These are phyloP conservation scores for Ammodytes marinus DNA, from an alignment of 2,113 vertebrate species.

Conservation along the genomic window DNA sequence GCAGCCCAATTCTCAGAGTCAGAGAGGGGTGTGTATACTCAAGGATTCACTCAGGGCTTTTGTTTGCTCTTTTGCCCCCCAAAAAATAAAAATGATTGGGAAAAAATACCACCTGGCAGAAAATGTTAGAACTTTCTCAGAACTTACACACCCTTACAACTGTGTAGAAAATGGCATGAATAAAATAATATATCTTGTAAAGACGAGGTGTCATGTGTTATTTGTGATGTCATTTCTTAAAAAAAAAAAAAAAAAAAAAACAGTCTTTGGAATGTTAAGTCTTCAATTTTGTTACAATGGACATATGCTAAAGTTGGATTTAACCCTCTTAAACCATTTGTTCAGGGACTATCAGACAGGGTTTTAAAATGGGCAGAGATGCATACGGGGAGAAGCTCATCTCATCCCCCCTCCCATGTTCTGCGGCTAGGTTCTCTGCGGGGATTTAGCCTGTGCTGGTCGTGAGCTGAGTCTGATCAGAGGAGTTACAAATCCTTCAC, in stretches of 20 bases:
- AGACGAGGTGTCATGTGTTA: slow-evolving; percentile 43
- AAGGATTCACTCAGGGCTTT: slow-evolving; percentile 68
- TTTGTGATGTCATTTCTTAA: slow-evolving; percentile 22
- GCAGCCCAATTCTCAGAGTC: slow-evolving; percentile 67
- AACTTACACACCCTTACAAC: slow-evolving; percentile 18
- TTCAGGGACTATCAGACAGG: slow-evolving; percentile 24
- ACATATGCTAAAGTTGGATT: slow-evolving; percentile 33
- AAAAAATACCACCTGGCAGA: slow-evolving; percentile 59
- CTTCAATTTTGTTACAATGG: neutral
- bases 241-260: neutral
- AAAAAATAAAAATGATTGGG: slow-evolving; percentile 59
- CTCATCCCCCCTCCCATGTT: slow-evolving; percentile 35
- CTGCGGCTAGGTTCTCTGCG: slow-evolving; percentile 41
- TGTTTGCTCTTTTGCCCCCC: slow-evolving; percentile 73
- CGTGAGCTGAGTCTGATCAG: slow-evolving; percentile 81
- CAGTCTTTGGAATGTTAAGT: neutral
- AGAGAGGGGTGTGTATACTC: slow-evolving; percentile 66
- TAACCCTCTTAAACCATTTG: slow-evolving; percentile 7
- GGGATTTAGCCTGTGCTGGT: slow-evolving; percentile 68
- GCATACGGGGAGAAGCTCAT: slow-evolving; percentile 47
- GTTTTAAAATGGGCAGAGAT: slow-evolving; percentile 45
- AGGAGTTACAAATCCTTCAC: slow-evolving; percentile 81
- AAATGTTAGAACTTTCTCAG: slow-evolving; percentile 54
- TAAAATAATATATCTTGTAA: slow-evolving; percentile 51
- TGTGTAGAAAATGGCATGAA: slow-evolving; percentile 49